Percentiles rank a stretch among this genome's conserved stretches.
phyloP scores from a whole-genome alignment of 2,888 invertebrate genomes.

The Synanthedon formicaeformis region DNA sequence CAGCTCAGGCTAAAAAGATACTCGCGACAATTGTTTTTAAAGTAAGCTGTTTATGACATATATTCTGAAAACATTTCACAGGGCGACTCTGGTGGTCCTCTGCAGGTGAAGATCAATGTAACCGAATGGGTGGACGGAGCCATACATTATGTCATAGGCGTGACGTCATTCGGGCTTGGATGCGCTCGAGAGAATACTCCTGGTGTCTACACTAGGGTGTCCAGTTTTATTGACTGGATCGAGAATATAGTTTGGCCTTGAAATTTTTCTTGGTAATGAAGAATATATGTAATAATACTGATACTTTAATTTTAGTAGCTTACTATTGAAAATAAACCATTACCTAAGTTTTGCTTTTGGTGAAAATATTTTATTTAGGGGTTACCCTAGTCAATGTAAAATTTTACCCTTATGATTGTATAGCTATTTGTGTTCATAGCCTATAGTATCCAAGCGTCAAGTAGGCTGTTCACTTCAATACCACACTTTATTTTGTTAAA shows the following conservation, averaged over 20 bases:
- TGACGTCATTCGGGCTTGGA: conserved; percentile 24
- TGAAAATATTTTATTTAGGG: no score
- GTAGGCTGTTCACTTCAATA: no score
- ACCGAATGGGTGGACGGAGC: conserved; percentile 4
- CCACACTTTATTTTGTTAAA: no score
- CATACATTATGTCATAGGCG: conserved; percentile 20
- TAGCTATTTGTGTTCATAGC: no score
- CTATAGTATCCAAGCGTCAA: no score
- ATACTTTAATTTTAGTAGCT: no score
- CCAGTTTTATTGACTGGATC: conserved; percentile 20
- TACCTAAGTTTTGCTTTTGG: no score
- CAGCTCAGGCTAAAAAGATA: background rate
- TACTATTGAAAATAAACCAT: no score
- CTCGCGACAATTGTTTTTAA: background rate
- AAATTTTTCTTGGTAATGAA: background rate
- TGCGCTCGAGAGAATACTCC: conserved; percentile 14
- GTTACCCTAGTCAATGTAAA: no score
- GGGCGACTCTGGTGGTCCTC: conserved; percentile 28
- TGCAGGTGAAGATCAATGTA: conserved; percentile 14
- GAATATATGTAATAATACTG: no score
- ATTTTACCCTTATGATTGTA: no score
- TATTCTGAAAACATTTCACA: conserved; percentile 6
- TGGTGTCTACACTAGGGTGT: conserved; percentile 20
- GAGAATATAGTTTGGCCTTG: conserved; percentile 18
- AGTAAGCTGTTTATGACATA: background rate